phyloP scores from a whole-genome alignment of 2,888 invertebrate genomes.

The Meteorus colon region DNA sequence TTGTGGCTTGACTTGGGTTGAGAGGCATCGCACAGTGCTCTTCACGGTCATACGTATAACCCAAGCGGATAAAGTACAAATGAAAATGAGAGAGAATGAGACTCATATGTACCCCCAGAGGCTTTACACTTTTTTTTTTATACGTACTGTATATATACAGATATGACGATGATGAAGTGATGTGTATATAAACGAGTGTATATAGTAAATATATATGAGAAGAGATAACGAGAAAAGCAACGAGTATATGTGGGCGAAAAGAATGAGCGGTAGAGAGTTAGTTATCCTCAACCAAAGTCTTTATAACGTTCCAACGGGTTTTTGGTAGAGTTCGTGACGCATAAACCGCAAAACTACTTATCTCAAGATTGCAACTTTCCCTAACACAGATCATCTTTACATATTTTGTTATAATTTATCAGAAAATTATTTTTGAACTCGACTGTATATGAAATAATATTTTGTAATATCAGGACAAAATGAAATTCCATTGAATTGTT shows the following conservation, averaged over 20 bases:
- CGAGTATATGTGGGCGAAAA: slow-evolving; percentile 32
- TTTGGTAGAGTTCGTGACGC: slow-evolving; percentile 40
- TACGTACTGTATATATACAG: background rate
- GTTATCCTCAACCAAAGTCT: slow-evolving; percentile 3
- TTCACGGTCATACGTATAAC: slow-evolving; percentile 9
- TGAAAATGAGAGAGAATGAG: slow-evolving; percentile 8
- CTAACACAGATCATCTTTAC: background rate
- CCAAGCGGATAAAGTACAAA: slow-evolving; percentile 18
- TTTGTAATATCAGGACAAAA: too few relatives aligned
- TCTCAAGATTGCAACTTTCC: slow-evolving; percentile 16
- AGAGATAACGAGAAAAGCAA: slow-evolving; percentile 39
- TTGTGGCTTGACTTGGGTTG: background rate
- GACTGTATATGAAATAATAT: too few relatives aligned
- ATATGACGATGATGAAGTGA: background rate
- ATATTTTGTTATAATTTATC: background rate
- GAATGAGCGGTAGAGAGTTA: background rate
- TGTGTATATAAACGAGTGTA: slow-evolving; percentile 21
- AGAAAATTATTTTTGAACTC: background rate
- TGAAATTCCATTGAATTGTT: too few relatives aligned
- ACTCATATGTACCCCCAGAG: background rate
- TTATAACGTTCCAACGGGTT: slow-evolving; percentile 42
- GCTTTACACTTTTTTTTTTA: background rate
- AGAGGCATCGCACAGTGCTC: slow-evolving; percentile 2
- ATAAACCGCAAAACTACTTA: slow-evolving; percentile 48
- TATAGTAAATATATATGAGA: slow-evolving; percentile 40